Conservation (phyloP, 1,140 invertebrate genomes). For the Pogonognathellus flavescens region DNA sequence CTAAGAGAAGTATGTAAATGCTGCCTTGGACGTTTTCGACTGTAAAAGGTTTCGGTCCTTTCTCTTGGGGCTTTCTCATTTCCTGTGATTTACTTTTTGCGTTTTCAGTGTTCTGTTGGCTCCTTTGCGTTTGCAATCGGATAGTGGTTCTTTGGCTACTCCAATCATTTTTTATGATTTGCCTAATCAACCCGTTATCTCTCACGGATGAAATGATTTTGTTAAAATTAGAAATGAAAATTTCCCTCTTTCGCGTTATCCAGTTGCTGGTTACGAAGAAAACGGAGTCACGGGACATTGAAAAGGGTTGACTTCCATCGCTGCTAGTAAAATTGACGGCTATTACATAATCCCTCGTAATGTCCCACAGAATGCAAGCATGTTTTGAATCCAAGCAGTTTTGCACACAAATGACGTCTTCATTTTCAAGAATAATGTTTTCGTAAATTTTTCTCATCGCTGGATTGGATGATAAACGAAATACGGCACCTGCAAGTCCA, state of each 20-base stretch:
- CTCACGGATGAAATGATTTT: not conserved
- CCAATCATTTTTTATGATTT: not conserved
- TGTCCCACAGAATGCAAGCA: not conserved
- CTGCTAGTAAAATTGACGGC: not conserved
- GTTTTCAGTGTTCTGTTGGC: not conserved
- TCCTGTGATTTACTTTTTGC: not conserved
- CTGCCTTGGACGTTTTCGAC: not conserved
- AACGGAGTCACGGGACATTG: not conserved
- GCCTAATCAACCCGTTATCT: not conserved
- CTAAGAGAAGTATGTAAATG: not conserved
- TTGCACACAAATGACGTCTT: not conserved
- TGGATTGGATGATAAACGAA: not conserved
- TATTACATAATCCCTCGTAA: not conserved
- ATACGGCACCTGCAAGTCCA: not conserved
- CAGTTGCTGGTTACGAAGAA: not conserved
- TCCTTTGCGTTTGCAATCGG: not conserved
- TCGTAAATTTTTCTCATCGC: not conserved
- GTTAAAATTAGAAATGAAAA: constrained; percentile 23
- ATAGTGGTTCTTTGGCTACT: not conserved
- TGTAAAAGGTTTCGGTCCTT: not conserved
- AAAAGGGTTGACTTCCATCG: not conserved
- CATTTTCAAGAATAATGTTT: not conserved
- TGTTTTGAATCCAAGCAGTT: not conserved
- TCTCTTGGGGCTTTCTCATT: not conserved
- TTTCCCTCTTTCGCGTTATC: not conserved